Evolutionary conservation across 92 coral and sea anemone species (phyloP).

Genomic region (Isaurus tuberculatus): DNA sequence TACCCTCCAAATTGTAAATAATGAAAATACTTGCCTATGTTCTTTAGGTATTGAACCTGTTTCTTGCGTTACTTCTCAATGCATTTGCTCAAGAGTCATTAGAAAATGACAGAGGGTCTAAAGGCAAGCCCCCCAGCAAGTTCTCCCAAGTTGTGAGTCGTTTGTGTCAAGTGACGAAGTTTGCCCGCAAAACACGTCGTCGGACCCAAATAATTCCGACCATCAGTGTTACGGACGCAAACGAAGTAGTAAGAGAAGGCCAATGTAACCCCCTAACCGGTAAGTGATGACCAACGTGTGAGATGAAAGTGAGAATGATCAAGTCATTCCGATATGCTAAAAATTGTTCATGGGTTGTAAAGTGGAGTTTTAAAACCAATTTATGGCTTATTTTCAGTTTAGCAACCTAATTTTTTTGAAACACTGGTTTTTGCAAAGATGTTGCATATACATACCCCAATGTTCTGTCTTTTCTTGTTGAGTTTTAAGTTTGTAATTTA

Average conservation of each 20-base stretch:
- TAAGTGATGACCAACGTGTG: not conserved
- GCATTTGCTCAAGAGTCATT: conserved; percentile 95
- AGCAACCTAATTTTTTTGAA: no score
- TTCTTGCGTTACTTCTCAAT: conserved; percentile 92
- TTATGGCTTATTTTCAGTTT: no score
- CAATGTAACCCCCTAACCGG: not conserved
- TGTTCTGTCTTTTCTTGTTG: no score
- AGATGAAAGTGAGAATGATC: no score
- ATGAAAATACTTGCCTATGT: not conserved
- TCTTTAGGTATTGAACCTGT: conserved; percentile 85
- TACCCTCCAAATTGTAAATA: no score
- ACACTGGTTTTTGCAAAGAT: no score
- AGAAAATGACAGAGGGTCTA: conserved; percentile 67
- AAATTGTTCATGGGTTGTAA: no score
- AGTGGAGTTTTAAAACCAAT: no score
- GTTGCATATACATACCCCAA: no score
- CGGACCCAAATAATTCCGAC: conserved; percentile 22
- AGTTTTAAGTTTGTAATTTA: no score
- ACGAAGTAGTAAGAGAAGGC: not conserved
- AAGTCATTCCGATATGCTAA: no score
- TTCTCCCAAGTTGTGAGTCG: conserved; percentile 64
- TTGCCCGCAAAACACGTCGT: conserved; percentile 25
- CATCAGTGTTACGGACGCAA: not conserved
- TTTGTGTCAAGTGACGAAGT: conserved; percentile 14
- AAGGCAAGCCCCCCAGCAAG: conserved; percentile 62